These are phyloP conservation scores for Mystacides longicornis DNA, from an alignment of 2,888 invertebrate species.

Conservation along the genomic window DNA sequence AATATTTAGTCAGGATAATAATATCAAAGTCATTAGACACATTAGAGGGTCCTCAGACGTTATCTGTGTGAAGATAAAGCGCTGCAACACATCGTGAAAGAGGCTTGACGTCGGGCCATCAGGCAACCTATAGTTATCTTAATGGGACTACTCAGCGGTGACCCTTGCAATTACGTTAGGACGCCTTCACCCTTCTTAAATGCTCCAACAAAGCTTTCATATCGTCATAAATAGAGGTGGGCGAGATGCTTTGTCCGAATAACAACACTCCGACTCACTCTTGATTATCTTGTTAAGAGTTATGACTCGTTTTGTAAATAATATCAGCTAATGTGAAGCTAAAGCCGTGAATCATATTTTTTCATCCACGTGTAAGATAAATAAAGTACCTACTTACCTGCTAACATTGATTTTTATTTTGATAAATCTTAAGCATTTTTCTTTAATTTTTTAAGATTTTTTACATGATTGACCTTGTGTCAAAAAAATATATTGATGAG, in stretches of 20 bases:
- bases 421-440: no score
- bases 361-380: no score
- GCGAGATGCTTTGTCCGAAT: conserved; percentile 17
- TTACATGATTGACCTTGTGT: no score
- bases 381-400: no score
- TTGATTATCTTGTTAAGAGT: conserved; percentile 4
- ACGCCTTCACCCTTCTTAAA: conserved; percentile 13
- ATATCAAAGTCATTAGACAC: background rate
- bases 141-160: conserved; percentile 19
- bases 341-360: no score
- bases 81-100: conserved; percentile 24
- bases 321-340: no score
- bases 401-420: no score
- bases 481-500: no score
- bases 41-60: conserved; percentile 11
- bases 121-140: conserved; percentile 21
- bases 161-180: conserved; percentile 24
- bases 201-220: conserved; percentile 14
- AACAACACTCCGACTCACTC: conserved; percentile 4
- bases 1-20: background rate
- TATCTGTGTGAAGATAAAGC: conserved; percentile 21
- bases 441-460: no score
- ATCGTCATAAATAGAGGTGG: conserved; percentile 10
- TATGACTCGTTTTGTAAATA: background rate
- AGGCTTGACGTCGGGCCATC: no score